phyloP scores from a whole-genome alignment of 2,888 invertebrate genomes.

The Tachina fera region DNA sequence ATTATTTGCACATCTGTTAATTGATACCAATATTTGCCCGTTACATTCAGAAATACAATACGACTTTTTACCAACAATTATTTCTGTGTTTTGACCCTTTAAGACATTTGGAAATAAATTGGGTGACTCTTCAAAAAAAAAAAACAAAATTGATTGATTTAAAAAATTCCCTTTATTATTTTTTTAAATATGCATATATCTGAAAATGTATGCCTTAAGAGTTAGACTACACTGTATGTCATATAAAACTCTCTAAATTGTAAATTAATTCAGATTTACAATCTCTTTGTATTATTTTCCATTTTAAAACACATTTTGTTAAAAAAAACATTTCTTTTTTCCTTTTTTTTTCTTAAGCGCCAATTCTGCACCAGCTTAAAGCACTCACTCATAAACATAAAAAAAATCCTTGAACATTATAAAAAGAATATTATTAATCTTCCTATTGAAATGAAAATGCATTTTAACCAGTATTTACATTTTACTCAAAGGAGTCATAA shows the following conservation, averaged over 20 bases:
- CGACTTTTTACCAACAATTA: too few species aligned
- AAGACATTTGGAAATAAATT: too few species aligned
- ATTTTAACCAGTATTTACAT: slow-evolving; percentile 57
- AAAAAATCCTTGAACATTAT: slow-evolving; percentile 46
- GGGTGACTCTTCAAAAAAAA: too few species aligned
- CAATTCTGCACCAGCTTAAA: slow-evolving; percentile 11
- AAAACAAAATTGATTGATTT: too few species aligned
- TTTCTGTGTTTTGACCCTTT: too few species aligned
- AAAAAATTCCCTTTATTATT: too few species aligned
- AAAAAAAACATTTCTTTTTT: not conserved
- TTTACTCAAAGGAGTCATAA: slow-evolving; percentile 45
- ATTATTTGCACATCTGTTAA: too few species aligned
- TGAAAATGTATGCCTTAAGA: too few species aligned
- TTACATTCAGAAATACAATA: too few species aligned
- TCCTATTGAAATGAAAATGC: slow-evolving; percentile 53
- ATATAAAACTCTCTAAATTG: not conserved
- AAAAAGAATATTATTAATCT: slow-evolving; percentile 37
- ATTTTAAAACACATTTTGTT: not conserved
- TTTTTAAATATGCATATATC: too few species aligned
- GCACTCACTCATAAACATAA: not conserved
- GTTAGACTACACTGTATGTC: not conserved
- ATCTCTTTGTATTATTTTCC: not conserved
- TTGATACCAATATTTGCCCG: too few species aligned
- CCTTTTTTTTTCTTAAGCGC: not conserved
- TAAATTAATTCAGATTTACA: not conserved